Conservation (phyloP, 64 coral and sea anemone genomes). For the Catalaphyllia jardinei region DNA sequence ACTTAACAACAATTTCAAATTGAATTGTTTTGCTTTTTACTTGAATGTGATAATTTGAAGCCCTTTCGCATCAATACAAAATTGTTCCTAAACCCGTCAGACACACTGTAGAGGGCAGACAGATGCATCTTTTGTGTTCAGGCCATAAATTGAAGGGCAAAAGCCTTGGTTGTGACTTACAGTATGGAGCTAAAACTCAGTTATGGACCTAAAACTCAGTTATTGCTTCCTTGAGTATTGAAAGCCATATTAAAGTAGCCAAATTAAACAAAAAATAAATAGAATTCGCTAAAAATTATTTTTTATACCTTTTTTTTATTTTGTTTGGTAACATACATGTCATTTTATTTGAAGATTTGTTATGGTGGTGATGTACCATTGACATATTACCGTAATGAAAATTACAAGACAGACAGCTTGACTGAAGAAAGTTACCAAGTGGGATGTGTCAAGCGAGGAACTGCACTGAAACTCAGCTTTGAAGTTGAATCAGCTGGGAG, state of each 20-base stretch:
- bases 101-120: too few species aligned
- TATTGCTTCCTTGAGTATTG: not conserved
- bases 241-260: not conserved
- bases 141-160: too few species aligned
- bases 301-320: not conserved
- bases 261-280: too few species aligned
- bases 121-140: too few species aligned
- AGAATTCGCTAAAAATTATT: not conserved
- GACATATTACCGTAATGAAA: slow-evolving; percentile 56
- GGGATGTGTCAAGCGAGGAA: slow-evolving; percentile 70
- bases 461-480: slow-evolving; percentile 66
- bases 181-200: too few species aligned
- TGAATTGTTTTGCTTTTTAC: too few species aligned
- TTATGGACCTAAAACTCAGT: too few species aligned
- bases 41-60: too few species aligned
- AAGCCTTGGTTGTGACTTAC: too few species aligned
- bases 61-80: too few species aligned
- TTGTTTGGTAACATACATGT: not conserved
- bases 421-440: slow-evolving; percentile 52
- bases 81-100: too few species aligned
- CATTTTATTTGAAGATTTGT: slow-evolving; percentile 56
- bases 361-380: slow-evolving; percentile 83
- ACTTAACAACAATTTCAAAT: too few species aligned
- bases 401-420: not conserved
- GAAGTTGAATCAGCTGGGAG: slow-evolving; percentile 65